Evolutionary conservation across 2,888 invertebrate species (phyloP).

Genomic region (Xanthorhoe spadicearia): DNA sequence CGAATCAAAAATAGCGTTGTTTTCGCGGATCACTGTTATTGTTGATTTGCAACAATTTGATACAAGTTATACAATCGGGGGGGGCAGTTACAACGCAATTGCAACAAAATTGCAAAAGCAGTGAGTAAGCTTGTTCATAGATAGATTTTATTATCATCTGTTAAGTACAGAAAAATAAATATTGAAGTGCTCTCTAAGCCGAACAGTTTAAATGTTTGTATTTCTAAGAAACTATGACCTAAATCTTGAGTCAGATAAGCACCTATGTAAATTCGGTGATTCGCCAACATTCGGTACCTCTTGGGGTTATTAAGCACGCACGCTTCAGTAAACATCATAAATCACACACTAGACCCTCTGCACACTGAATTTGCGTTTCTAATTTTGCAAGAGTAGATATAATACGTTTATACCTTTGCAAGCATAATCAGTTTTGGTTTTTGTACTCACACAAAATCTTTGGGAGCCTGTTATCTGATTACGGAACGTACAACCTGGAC

Average conservation of each 20-base stretch:
- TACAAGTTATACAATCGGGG: no score
- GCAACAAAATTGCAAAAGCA: no score
- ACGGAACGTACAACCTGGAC: no score
- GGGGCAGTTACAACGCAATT: no score
- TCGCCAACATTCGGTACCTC: slow-evolving; percentile 60
- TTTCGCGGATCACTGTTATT: no score
- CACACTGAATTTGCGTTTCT: slow-evolving; percentile 73
- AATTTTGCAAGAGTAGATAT: slow-evolving; percentile 59
- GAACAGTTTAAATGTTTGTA: not conserved
- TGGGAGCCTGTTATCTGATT: no score
- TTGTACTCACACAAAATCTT: not conserved
- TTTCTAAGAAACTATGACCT: not conserved
- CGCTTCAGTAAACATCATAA: slow-evolving; percentile 73
- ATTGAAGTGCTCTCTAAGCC: no score
- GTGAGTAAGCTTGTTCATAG: no score
- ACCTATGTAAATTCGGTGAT: slow-evolving; percentile 52
- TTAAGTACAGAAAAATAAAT: no score
- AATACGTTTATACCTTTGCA: slow-evolving; percentile 15
- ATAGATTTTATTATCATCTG: no score
- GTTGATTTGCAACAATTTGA: no score
- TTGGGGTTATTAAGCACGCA: slow-evolving; percentile 73
- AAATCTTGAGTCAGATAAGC: slow-evolving; percentile 20
- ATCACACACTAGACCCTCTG: slow-evolving; percentile 72
- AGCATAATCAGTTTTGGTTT: not conserved
- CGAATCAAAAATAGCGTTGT: no score